Evolutionary conservation across 2,888 invertebrate species (phyloP).

Genomic region (Synanthedon tipuliformis): DNA sequence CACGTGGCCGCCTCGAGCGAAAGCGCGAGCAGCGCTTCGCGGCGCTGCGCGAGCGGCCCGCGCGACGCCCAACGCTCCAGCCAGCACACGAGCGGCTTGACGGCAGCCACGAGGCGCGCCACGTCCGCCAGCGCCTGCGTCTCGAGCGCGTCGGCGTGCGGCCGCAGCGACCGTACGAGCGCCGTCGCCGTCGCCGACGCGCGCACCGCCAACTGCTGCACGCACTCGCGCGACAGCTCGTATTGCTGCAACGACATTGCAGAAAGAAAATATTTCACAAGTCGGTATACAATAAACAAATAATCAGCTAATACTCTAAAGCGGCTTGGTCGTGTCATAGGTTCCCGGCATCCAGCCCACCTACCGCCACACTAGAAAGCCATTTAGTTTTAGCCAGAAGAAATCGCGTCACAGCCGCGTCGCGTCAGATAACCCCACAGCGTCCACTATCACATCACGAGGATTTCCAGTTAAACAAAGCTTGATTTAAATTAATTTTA

Average conservation of each 20-base stretch:
- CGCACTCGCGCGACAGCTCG: constrained; percentile 90
- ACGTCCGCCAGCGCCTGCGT: constrained; percentile 88
- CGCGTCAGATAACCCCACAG: too few relatives aligned
- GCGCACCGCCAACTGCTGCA: constrained; percentile 88
- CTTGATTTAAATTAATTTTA: too few relatives aligned
- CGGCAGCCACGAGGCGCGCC: constrained; percentile 83
- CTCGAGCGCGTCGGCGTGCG: constrained; percentile 75
- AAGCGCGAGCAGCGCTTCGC: constrained; percentile 73
- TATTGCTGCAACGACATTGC: constrained; percentile 75
- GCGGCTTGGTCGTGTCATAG: too few relatives aligned
- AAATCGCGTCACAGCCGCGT: too few relatives aligned
- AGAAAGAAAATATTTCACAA: too few relatives aligned
- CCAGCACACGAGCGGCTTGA: constrained; percentile 92
- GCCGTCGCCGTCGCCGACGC: constrained; percentile 80
- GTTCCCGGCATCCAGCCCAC: too few relatives aligned
- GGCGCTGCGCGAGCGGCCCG: constrained; percentile 5
- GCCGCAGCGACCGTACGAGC: constrained; percentile 81
- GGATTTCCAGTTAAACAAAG: too few relatives aligned
- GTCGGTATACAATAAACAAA: too few relatives aligned
- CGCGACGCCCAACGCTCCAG: constrained; percentile 76
- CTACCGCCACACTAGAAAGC: too few relatives aligned
- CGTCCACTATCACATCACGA: too few relatives aligned
- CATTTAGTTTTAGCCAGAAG: too few relatives aligned
- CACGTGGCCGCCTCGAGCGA: constrained; percentile 89
- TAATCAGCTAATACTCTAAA: too few relatives aligned